phyloP scores from a whole-genome alignment of 2,888 invertebrate species.

The Sminthurinus aureus region DNA sequence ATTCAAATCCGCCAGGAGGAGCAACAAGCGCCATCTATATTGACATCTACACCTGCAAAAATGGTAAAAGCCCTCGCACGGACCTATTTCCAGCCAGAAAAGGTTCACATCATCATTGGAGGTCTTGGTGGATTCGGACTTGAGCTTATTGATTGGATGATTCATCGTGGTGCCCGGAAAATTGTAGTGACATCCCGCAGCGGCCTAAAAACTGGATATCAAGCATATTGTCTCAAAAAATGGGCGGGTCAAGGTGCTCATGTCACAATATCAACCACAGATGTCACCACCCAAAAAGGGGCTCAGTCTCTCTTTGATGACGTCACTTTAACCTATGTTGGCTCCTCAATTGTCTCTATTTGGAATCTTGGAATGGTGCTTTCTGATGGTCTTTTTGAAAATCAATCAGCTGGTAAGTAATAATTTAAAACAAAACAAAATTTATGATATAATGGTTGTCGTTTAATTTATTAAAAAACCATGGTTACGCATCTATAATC shows the following conservation, averaged over 20 bases:
- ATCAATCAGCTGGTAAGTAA: slow-evolving; percentile 74
- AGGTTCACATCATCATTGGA: slow-evolving; percentile 69
- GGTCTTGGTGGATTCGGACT: slow-evolving; percentile 46
- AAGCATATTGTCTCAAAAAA: slow-evolving; percentile 26
- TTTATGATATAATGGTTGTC: too few species aligned
- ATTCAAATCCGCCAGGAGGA: slow-evolving; percentile 63
- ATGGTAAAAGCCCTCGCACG: slow-evolving; percentile 64
- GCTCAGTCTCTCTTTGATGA: too few species aligned
- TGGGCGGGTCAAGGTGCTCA: slow-evolving; percentile 7
- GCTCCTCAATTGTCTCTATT: slow-evolving; percentile 81
- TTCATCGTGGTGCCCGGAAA: slow-evolving; percentile 23
- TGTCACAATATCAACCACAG: slow-evolving; percentile 3
- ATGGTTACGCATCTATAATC: too few species aligned
- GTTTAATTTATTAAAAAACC: too few species aligned
- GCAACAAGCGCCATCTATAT: neutral
- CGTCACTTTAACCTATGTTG: slow-evolving; percentile 63
- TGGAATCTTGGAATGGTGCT: slow-evolving; percentile 87
- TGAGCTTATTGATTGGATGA: slow-evolving; percentile 37
- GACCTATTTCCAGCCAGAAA: slow-evolving; percentile 67
- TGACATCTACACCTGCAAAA: neutral
- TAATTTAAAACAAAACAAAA: too few species aligned
- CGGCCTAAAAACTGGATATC: slow-evolving; percentile 42
- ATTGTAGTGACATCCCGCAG: slow-evolving; percentile 34
- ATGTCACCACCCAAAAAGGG: neutral
- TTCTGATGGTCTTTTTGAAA: slow-evolving; percentile 65